phyloP scores from a whole-genome alignment of 2,113 vertebrate genomes.

The Ardeotis arabs region DNA sequence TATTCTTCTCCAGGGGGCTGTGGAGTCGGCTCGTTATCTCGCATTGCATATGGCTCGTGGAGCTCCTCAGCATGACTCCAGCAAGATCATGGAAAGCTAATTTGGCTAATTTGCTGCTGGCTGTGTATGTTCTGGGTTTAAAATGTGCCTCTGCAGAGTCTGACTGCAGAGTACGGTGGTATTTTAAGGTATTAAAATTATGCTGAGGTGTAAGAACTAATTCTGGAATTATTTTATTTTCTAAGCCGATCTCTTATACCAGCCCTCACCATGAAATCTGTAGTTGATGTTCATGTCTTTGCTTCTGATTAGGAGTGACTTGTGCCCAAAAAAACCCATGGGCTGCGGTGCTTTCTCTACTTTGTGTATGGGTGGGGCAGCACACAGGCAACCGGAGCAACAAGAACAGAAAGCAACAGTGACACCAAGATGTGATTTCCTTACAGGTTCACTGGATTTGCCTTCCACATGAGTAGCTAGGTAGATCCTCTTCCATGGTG shows the following conservation, averaged over 20 bases:
- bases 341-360: background rate
- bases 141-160: background rate
- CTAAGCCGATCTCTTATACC: background rate
- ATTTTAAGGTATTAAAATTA: background rate
- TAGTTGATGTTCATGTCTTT: background rate
- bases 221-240: background rate
- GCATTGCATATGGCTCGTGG: background rate
- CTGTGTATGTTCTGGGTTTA: background rate
- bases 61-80: background rate
- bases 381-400: rapidly evolving
- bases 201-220: background rate
- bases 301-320: background rate
- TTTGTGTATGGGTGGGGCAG: rapidly evolving
- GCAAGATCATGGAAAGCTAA: background rate
- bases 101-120: background rate
- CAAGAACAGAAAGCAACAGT: rapidly evolving
- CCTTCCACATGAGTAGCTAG: background rate
- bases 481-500: background rate
- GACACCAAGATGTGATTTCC: background rate
- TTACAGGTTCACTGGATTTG: rapidly evolving
- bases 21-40: background rate
- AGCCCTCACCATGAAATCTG: background rate
- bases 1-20: background rate
- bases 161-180: background rate
- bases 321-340: background rate